Conservation (phyloP, 2,888 invertebrate genomes). For the Timandra comae region DNA sequence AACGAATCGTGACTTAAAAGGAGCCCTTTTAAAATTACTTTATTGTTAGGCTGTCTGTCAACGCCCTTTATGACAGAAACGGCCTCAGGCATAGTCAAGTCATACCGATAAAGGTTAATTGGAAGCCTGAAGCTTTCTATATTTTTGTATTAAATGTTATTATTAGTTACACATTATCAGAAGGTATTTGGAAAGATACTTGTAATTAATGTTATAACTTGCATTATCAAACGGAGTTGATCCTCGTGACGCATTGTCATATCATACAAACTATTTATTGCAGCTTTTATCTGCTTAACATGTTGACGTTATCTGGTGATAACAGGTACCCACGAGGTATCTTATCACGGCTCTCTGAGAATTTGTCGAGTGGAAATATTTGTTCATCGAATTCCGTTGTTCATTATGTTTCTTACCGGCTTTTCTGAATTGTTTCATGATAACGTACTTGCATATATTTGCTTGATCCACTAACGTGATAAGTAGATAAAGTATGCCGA, state of each 20-base stretch:
- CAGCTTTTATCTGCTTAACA: conserved; percentile 26
- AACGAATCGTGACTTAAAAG: too few species aligned
- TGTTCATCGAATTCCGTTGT: conserved; percentile 41
- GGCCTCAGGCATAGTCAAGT: too few species aligned
- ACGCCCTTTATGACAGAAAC: too few species aligned
- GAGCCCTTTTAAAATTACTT: too few species aligned
- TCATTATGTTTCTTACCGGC: conserved; percentile 18
- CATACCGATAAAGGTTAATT: too few species aligned
- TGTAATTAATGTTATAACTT: conserved; percentile 1
- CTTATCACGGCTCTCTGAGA: conserved; percentile 26
- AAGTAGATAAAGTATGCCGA: too few species aligned
- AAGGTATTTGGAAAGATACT: too few species aligned
- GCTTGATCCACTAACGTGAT: too few species aligned
- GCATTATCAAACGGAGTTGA: conserved; percentile 16
- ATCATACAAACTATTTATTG: conserved; percentile 32
- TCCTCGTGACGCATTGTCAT: conserved; percentile 33
- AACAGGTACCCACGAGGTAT: conserved; percentile 19
- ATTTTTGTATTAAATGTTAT: too few species aligned
- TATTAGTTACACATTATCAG: too few species aligned
- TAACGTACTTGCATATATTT: conserved; percentile 24
- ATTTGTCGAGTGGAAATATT: conserved; percentile 45
- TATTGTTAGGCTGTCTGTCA: too few species aligned
- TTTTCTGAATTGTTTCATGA: conserved; percentile 32
- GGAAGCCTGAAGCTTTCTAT: too few species aligned
- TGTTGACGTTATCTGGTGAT: conserved; percentile 22